Conservation (phyloP, 2,888 invertebrate genomes). For the Megalurothrips usitatus region DNA sequence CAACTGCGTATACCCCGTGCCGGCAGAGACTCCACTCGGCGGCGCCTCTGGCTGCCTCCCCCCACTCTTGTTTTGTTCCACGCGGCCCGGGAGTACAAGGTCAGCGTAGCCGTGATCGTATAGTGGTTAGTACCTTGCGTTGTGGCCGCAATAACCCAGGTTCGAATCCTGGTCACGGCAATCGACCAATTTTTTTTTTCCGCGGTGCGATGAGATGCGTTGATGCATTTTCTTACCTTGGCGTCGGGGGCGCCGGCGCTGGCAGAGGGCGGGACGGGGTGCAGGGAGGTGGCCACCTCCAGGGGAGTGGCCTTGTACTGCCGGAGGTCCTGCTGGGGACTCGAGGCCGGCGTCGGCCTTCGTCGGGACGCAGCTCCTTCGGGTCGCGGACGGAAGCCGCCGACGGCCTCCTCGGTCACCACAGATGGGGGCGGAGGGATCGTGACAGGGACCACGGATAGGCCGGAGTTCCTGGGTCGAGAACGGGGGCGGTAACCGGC, state of each 20-base stretch:
- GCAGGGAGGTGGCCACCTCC: not conserved
- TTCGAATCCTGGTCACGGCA: conserved; percentile 72
- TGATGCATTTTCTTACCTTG: not conserved
- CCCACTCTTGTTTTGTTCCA: too few species aligned
- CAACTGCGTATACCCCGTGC: not conserved
- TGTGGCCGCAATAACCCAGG: conserved; percentile 75
- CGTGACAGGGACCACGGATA: not conserved
- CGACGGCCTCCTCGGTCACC: not conserved
- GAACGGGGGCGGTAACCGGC: not conserved
- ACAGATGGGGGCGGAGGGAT: not conserved
- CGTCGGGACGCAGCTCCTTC: not conserved
- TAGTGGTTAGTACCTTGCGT: conserved; percentile 72
- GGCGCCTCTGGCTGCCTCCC: too few species aligned
- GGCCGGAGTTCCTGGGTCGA: not conserved
- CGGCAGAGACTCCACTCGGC: not conserved
- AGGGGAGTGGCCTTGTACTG: not conserved
- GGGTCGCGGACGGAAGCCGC: not conserved
- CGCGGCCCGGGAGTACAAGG: not conserved
- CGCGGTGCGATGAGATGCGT: not conserved
- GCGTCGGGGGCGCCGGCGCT: not conserved
- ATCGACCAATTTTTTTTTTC: conserved; percentile 28
- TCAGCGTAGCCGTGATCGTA: conserved; percentile 59
- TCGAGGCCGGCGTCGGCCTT: not conserved
- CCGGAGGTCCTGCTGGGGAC: not conserved
- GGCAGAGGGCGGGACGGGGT: not conserved